Percentiles rank a stretch among this genome's conserved stretches.
Conservation (phyloP, 2,888 invertebrate genomes). For the Ornithoptera priamus region DNA sequence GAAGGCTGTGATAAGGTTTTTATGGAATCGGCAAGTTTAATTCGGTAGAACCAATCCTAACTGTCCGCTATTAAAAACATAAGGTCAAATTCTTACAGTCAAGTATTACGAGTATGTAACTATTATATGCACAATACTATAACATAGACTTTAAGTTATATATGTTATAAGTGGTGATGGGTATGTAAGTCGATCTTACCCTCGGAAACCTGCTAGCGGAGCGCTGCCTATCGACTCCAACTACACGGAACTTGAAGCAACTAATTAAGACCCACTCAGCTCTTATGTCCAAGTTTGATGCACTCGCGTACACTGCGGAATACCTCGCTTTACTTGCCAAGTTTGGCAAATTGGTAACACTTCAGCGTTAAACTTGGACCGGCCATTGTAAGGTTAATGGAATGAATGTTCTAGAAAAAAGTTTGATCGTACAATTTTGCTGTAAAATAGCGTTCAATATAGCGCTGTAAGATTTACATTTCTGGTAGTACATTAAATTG, state of each 20-base stretch:
- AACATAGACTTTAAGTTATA: neutral
- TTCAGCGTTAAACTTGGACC: slow-evolving; percentile 18
- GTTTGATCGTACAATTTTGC: neutral
- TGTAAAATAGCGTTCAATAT: neutral
- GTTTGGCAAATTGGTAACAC: slow-evolving; percentile 27
- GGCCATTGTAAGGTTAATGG: slow-evolving; percentile 11
- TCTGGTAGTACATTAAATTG: neutral
- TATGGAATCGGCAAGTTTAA: no score
- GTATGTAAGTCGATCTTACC: neutral
- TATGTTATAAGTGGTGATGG: neutral
- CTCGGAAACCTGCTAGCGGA: slow-evolving; percentile 11
- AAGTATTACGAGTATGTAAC: neutral
- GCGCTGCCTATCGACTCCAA: slow-evolving; percentile 35
- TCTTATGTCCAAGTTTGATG: slow-evolving; percentile 36
- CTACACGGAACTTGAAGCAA: slow-evolving; percentile 36
- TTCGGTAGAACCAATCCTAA: no score
- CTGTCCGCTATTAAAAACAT: no score
- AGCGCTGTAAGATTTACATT: neutral
- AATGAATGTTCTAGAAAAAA: slow-evolving; percentile 1
- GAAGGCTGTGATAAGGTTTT: no score
- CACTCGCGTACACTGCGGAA: slow-evolving; percentile 30
- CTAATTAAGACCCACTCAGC: slow-evolving; percentile 40
- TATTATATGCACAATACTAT: neutral
- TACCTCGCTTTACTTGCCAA: slow-evolving; percentile 25
- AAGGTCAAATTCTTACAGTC: no score